These are phyloP conservation scores for Polia nebulosa DNA, from an alignment of 2,888 invertebrate genomes.

Conservation along the genomic window DNA sequence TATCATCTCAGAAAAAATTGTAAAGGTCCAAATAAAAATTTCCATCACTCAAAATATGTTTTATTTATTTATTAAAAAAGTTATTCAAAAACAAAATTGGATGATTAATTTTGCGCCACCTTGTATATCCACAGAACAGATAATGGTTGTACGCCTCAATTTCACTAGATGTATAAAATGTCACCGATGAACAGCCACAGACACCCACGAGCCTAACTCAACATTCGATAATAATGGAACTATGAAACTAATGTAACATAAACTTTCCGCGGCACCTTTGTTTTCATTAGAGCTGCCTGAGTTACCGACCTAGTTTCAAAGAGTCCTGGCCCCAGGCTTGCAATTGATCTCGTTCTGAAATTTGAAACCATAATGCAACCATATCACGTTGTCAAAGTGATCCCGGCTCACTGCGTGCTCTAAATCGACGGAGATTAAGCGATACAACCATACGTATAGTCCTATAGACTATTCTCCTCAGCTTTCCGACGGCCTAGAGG, in stretches of 20 bases:
- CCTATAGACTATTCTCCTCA: conserved; percentile 17
- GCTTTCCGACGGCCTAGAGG: conserved; percentile 11
- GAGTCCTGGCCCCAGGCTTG: conserved; percentile 14
- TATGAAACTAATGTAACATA: conserved; percentile 31
- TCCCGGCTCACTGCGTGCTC: conserved; percentile 1
- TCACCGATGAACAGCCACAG: conserved; percentile 7
- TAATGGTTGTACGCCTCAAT: background rate
- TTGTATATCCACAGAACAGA: background rate
- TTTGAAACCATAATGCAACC: conserved; percentile 45
- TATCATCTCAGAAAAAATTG: too few relatives aligned
- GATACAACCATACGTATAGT: conserved; percentile 4
- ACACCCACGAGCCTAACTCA: conserved; percentile 9
- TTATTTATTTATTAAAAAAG: too few relatives aligned
- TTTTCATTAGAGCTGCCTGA: conserved; percentile 35
- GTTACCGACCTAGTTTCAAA: conserved; percentile 38
- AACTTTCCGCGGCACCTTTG: conserved; percentile 34
- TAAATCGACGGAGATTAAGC: conserved; percentile 17
- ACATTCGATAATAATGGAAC: conserved; percentile 24
- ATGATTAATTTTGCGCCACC: too few relatives aligned
- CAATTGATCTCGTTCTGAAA: conserved; percentile 37
- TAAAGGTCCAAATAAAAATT: too few relatives aligned
- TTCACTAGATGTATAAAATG: conserved; percentile 9
- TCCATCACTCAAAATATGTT: too few relatives aligned
- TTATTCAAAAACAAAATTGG: too few relatives aligned
- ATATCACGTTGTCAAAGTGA: conserved; percentile 32